These are phyloP conservation scores for Dendroctonus valens DNA, from an alignment of 1,140 invertebrate genomes.

Conservation along the genomic window DNA sequence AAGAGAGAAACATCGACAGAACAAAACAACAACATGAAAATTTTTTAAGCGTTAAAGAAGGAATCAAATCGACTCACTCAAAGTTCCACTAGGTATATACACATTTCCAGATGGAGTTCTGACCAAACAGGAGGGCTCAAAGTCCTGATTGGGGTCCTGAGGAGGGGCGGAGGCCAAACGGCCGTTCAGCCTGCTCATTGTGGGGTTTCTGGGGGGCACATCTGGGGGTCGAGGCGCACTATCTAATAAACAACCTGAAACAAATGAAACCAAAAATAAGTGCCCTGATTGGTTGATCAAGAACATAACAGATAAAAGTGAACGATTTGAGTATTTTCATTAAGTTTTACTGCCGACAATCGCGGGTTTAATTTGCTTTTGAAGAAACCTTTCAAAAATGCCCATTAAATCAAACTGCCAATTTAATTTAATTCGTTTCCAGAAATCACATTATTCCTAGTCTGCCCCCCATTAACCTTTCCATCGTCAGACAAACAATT, in stretches of 20 bases:
- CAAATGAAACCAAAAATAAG: constrained; percentile 33
- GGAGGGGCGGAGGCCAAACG: constrained; percentile 69
- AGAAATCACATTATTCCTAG: background rate
- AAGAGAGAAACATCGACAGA: background rate
- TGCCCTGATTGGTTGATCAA: too few relatives aligned
- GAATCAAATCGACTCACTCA: constrained; percentile 52
- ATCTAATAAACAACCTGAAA: constrained; percentile 82
- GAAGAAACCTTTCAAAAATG: too few relatives aligned
- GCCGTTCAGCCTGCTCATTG: constrained; percentile 84
- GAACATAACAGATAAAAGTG: background rate
- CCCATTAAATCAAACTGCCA: too few relatives aligned
- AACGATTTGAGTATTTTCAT: background rate
- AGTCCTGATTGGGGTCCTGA: constrained; percentile 73
- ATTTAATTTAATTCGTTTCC: background rate
- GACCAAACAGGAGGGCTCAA: constrained; percentile 88
- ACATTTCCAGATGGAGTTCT: constrained; percentile 88
- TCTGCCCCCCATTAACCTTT: background rate
- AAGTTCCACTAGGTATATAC: constrained; percentile 83
- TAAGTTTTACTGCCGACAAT: too few relatives aligned
- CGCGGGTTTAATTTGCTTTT: too few relatives aligned
- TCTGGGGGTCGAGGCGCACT: constrained; percentile 77
- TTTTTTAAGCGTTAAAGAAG: background rate
- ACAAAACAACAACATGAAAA: constrained; percentile 3
- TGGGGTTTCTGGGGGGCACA: constrained; percentile 84
- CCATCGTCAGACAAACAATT: background rate